Percentiles rank a stretch among this genome's conserved stretches.
phyloP scores from a whole-genome alignment of 2,797 vertebrate species.

The Paramormyrops hopkinsi region DNA sequence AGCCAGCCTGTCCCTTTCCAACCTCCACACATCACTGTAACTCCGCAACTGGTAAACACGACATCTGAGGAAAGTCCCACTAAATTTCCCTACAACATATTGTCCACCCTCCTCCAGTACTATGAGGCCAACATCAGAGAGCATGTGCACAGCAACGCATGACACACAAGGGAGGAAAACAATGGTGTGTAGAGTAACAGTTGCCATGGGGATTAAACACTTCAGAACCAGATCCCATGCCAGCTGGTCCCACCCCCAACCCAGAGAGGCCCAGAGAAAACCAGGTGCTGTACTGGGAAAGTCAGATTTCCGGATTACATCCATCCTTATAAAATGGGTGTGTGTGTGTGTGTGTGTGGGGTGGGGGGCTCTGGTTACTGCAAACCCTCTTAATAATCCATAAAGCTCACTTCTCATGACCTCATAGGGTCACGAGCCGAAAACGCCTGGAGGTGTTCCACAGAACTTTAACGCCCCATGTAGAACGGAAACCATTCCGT shows the following conservation, averaged over 20 bases:
- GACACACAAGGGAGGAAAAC: conserved; percentile 6
- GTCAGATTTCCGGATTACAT: conserved; percentile 31
- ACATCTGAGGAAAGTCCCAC: neutral
- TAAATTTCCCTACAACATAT: neutral
- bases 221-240: conserved; percentile 25
- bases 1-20: neutral
- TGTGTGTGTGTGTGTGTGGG: neutral
- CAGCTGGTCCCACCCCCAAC: conserved; percentile 18
- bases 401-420: conserved; percentile 26
- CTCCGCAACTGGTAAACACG: neutral
- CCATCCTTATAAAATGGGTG: conserved; percentile 27
- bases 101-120: neutral
- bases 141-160: neutral
- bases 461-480: neutral
- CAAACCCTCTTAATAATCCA: conserved; percentile 27
- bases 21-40: neutral
- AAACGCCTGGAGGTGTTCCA: neutral
- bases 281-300: conserved; percentile 34
- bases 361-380: conserved; percentile 14
- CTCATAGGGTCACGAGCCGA: conserved; percentile 17
- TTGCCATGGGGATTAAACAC: conserved; percentile 53
- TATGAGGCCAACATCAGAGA: neutral
- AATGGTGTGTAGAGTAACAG: conserved; percentile 29
- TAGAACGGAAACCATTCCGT: neutral
- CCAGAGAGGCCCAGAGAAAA: conserved; percentile 30